Evolutionary conservation across 2,113 vertebrate genomes (phyloP), one percentile per base, ranked within the genome.

Genomic region (Equus quagga): DNA sequence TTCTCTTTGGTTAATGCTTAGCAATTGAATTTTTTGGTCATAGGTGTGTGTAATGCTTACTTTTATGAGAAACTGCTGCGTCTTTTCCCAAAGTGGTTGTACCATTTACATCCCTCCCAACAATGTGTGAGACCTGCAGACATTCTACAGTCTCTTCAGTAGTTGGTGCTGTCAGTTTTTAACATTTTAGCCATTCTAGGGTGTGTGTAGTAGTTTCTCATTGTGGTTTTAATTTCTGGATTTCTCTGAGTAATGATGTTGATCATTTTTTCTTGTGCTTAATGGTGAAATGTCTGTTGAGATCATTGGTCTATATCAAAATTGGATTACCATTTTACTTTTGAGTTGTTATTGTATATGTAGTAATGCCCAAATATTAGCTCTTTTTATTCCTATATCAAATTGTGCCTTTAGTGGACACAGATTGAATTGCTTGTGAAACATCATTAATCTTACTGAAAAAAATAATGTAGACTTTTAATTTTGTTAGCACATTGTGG

Each of bases 1-100:
- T 96, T 96, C 84, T 96, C 26, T 60, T 89, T 6, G 12, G 17
- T 60, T 60, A 62, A 46, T 93, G 44, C 56, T 80, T 96, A 69
- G 6, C 36, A 41, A 41, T 41, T 41, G 36, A 80, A 54, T 94
- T 94, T 89, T 49, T 96, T 89, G 73, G 31, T 65, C 41, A 84
- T 60, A 88, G 54, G 24, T 73, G 23, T 10, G 23, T 75, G 3
- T 89, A 67, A 51, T 83, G 65, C 62, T 78, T 88, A 76, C 26
- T 87, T 93, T 94, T 75, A 67, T 73, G 89, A 79, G 62, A 83
- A 89, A 94, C 24, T 75, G 44, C 41, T 23, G n/a, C 21, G 33
- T 88, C 17, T 85, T 85, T 92, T 89, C 21, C 24, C 54, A 89
- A 33, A 94, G 67, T 81, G 65, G 46, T 73, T 93, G 10, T 72